A percentile compares a stretch with the other conserved stretches of the same genome.
phyloP scores from a whole-genome alignment of 2,888 invertebrate species.

The Congeria kusceri region DNA sequence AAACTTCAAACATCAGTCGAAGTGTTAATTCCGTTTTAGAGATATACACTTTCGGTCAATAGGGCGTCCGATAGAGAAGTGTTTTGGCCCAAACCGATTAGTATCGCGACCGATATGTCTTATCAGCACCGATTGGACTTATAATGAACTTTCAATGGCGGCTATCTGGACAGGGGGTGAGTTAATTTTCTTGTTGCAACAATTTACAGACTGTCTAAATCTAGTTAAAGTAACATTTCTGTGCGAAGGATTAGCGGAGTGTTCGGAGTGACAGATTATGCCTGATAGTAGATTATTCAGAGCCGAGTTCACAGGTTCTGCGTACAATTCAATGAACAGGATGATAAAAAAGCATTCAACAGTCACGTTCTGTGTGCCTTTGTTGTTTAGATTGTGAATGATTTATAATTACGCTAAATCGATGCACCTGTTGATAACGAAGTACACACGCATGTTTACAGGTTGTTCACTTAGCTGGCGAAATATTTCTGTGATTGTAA shows the following conservation, averaged over 20 bases:
- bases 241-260: conserved; percentile 15
- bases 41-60: conserved; percentile 4
- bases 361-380: conserved; percentile 1
- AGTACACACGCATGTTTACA: background rate
- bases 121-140: conserved; percentile 10
- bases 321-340: background rate
- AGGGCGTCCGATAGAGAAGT: conserved; percentile 1
- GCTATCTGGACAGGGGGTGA: conserved; percentile 17
- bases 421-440: conserved; percentile 9
- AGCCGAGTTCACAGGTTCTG: conserved; percentile 2
- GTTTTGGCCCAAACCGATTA: background rate
- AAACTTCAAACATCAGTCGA: conserved; percentile 24
- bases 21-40: conserved; percentile 25
- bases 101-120: background rate
- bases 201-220: conserved; percentile 46
- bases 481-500: too few relatives aligned
- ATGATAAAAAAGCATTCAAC: conserved; percentile 1
- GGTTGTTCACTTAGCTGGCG: too few relatives aligned
- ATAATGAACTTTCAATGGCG: conserved; percentile 35
- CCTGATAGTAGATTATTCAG: too few relatives aligned
- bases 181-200: conserved; percentile 36
- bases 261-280: too few relatives aligned
- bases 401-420: conserved; percentile 9
- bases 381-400: background rate
- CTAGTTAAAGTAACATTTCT: conserved; percentile 30